These are phyloP conservation scores for Trachelus tabidus DNA, from an alignment of 2,888 invertebrate genomes.

Conservation along the genomic window DNA sequence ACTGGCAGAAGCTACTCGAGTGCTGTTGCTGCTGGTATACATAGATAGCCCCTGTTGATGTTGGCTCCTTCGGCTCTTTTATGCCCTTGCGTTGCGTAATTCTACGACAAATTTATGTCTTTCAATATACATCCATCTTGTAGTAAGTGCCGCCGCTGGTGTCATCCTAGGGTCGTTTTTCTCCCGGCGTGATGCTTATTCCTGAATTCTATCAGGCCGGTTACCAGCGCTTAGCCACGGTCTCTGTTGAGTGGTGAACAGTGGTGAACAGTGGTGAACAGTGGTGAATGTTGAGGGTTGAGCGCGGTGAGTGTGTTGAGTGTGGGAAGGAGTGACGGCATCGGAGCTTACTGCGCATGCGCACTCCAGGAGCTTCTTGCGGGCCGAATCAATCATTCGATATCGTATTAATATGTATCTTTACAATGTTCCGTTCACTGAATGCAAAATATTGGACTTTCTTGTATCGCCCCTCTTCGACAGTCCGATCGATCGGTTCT, in stretches of 20 bases:
- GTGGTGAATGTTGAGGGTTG: too few species aligned
- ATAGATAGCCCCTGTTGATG: not conserved
- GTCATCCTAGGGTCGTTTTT: not conserved
- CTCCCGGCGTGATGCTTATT: not conserved
- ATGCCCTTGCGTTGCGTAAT: not conserved
- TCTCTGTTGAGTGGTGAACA: not conserved
- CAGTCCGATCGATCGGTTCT: not conserved
- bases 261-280: not conserved
- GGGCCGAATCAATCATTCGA: constrained; percentile 32
- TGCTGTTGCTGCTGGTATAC: not conserved
- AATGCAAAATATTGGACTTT: not conserved
- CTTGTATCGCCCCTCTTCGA: not conserved
- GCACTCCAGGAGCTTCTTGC: not conserved
- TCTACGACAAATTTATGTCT: constrained; percentile 17
- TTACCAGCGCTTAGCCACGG: not conserved
- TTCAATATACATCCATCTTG: constrained; percentile 22
- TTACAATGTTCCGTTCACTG: constrained; percentile 23
- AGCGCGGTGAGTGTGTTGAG: too few species aligned
- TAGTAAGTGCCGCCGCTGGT: constrained; percentile 8
- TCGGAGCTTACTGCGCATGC: not conserved
- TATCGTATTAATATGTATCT: constrained; percentile 34
- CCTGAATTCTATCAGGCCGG: not conserved
- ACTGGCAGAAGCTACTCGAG: not conserved
- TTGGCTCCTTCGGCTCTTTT: not conserved
- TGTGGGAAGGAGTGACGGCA: not conserved